A percentile compares a stretch with the other conserved stretches of the same genome.
phyloP scores from a whole-genome alignment of 2,888 invertebrate species.

The Ophonus ardosiacus region DNA sequence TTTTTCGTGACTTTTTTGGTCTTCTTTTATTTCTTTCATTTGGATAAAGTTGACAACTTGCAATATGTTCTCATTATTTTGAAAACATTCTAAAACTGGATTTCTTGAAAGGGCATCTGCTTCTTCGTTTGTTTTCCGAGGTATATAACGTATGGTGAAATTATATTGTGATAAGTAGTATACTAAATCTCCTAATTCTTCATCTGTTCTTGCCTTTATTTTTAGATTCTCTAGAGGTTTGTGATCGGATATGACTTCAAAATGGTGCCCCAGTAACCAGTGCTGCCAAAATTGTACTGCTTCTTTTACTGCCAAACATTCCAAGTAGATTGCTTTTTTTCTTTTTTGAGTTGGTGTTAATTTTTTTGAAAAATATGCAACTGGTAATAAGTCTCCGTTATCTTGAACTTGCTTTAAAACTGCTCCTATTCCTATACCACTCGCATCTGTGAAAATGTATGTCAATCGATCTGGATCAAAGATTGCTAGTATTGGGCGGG shows the following conservation, averaged over 20 bases:
- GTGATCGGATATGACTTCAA: conserved; percentile 66
- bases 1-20: conserved; percentile 15
- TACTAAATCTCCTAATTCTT: conserved; percentile 2
- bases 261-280: conserved; percentile 66
- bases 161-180: conserved; percentile 5
- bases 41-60: no score
- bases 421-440: conserved; percentile 65
- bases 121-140: conserved; percentile 65
- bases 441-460: conserved; percentile 46
- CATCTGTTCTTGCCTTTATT: no score
- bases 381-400: conserved; percentile 65
- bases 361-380: no score
- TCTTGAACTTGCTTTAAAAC: conserved; percentile 67
- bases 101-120: conserved; percentile 65
- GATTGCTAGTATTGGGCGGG: conserved; percentile 63
- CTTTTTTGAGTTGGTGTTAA: conserved; percentile 67
- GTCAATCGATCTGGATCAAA: conserved; percentile 59
- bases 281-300: conserved; percentile 67
- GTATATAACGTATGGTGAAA: conserved; percentile 65
- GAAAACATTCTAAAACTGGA: no score
- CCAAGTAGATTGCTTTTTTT: conserved; percentile 65
- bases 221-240: conserved; percentile 65
- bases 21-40: no score
- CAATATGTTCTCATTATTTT: no score
- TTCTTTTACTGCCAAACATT: conserved; percentile 67